Evolutionary conservation across 2,888 invertebrate species (phyloP).

Genomic region (Orthosia gothica): DNA sequence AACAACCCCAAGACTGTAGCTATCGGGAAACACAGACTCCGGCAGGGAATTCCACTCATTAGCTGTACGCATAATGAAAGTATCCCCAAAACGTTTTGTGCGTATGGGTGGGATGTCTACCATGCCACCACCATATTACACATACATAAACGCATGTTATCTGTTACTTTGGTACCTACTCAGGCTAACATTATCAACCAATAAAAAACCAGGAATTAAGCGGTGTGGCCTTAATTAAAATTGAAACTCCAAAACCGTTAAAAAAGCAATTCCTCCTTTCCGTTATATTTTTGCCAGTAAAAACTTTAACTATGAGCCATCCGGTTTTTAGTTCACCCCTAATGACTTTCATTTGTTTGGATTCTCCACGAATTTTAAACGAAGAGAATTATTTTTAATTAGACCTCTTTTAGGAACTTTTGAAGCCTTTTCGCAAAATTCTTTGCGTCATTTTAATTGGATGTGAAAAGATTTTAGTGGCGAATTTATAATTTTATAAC

Average conservation of each 20-base stretch:
- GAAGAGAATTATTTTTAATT: constrained; percentile 59
- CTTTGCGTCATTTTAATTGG: constrained; percentile 24
- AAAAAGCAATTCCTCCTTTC: constrained; percentile 5
- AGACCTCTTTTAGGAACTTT: constrained; percentile 43
- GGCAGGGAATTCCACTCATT: no score
- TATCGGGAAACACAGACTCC: no score
- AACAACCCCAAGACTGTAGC: no score
- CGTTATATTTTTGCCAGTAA: constrained; percentile 15
- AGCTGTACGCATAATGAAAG: no score
- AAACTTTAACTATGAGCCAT: constrained; percentile 30
- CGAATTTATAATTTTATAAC: not conserved
- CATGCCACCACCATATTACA: no score
- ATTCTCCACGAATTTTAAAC: constrained; percentile 41
- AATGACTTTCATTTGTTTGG: constrained; percentile 57
- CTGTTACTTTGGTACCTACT: no score
- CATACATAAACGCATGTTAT: no score
- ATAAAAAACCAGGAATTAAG: not conserved
- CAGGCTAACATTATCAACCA: not conserved
- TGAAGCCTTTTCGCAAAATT: constrained; percentile 31
- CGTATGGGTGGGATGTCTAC: no score
- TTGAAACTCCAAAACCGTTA: not conserved
- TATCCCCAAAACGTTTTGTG: no score
- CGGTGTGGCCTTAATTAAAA: not conserved
- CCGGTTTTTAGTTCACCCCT: constrained; percentile 38
- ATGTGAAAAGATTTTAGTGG: constrained; percentile 27